These are phyloP conservation scores for Procavia capensis DNA, from an alignment of 2,113 vertebrate genomes.

Conservation along the genomic window DNA sequence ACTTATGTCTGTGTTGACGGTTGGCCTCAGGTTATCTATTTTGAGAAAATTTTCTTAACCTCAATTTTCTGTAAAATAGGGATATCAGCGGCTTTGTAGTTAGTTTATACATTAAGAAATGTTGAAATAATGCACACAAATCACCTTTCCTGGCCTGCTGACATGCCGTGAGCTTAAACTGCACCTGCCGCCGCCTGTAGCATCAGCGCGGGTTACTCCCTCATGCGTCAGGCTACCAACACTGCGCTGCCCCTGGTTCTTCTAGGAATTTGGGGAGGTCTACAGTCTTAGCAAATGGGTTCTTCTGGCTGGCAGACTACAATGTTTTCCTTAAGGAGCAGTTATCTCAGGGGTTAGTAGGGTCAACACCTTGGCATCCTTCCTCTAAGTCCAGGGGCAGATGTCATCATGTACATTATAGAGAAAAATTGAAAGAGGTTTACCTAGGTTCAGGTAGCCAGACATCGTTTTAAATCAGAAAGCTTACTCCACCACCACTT, in stretches of 20 bases:
- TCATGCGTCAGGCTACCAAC: too few relatives aligned
- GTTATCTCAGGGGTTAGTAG: background rate
- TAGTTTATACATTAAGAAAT: background rate
- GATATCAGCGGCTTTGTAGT: background rate
- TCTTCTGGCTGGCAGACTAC: background rate
- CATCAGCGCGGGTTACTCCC: background rate
- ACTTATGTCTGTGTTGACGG: background rate
- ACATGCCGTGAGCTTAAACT: background rate
- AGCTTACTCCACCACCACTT: rapidly evolving
- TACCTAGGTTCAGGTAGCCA: background rate
- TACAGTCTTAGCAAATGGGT: background rate
- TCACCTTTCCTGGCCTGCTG: background rate
- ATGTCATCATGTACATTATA: background rate
- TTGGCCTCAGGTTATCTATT: background rate
- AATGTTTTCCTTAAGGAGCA: background rate
- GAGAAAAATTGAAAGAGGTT: background rate
- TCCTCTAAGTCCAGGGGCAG: background rate
- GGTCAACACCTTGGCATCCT: background rate
- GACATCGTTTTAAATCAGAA: background rate
- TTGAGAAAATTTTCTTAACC: background rate
- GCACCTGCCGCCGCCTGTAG: too few relatives aligned
- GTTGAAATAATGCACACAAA: background rate
- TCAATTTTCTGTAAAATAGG: background rate
- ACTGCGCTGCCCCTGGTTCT: background rate
- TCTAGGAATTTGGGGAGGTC: background rate